Base-by-base conservation (phyloP, 2,888 invertebrate species). In the Sturmia bella region DNA sequence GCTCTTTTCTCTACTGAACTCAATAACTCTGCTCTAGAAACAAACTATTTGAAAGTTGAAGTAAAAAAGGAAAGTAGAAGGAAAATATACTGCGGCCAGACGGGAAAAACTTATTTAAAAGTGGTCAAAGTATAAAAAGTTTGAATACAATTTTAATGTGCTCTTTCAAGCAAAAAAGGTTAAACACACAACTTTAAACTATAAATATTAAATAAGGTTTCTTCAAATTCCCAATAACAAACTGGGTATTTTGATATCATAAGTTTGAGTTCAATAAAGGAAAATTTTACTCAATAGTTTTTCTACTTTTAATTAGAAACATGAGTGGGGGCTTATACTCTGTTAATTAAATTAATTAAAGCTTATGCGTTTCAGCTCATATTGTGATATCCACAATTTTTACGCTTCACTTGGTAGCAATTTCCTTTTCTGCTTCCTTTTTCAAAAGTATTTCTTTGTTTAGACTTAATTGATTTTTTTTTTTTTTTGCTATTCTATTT, bases 321-420 rank as follows among this genome's bases (percentile, higher is more conserved):
- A 13, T 19, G 21, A 32, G n/a, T 63, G 19, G 1, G 21, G 32
- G 32, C 45, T 74, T 48, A 12, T 15, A 9, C 37, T 54, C 45
- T 43, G 48, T 48, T 74, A 74, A 37, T 74, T 74, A 17, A 64
- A 74, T 74, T 74, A 64, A 74, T 64, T 54, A 56, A 45, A 56
- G 1, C 17, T 45, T 15, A 45, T 37, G 27, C 9, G 56, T 45
- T 21, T 59, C 3, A 17, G 41, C 15, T 24, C 19, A 52, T 5
- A 4, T 32, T 6, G 32, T 9, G 15, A 56, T 32, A 32, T 56
- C 11, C 1, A 32, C 32, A 7, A 32, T 32, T 45, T 45, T 43
- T 32, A 6, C 17, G 9, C 41, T 37, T 52, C 27, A 32, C 9
- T 73, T 63, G n/a, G 63, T 17, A 12, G 27, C 45, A 54, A 63